phyloP scores from a whole-genome alignment of 2,113 vertebrate genomes.

The Cochlearius cochlearius region DNA sequence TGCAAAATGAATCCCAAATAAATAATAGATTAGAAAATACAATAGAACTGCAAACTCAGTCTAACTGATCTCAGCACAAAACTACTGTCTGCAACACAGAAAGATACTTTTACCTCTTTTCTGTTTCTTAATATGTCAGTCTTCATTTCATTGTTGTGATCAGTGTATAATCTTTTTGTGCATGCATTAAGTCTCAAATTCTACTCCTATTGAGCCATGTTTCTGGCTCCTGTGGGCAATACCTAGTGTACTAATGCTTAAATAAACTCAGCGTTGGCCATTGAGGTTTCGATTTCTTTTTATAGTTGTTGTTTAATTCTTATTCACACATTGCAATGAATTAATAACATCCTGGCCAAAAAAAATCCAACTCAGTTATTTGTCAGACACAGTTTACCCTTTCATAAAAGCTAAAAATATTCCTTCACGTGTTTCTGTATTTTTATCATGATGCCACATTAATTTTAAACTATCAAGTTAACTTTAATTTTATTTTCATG shows the following conservation, averaged over 20 bases:
- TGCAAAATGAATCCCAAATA: slow-evolving; percentile 47
- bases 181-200: neutral
- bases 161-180: neutral
- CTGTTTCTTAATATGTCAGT: neutral
- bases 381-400: neutral
- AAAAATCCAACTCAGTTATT: neutral
- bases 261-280: neutral
- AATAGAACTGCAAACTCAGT: slow-evolving; percentile 28
- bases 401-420: neutral
- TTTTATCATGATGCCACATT: neutral
- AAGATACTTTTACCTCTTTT: neutral
- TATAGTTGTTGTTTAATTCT: neutral
- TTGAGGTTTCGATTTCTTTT: neutral
- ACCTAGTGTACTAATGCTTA: neutral
- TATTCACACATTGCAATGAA: neutral
- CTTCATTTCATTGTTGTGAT: neutral
- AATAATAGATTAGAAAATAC: slow-evolving; percentile 61
- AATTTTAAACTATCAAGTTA: neutral
- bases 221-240: neutral
- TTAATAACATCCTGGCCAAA: neutral
- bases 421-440: neutral
- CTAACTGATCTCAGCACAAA: slow-evolving; percentile 25
- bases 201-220: neutral
- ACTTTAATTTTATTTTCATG: neutral
- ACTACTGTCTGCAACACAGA: neutral